Evolutionary conservation across 2,888 invertebrate genomes (phyloP), one percentile per base, ranked within the genome.

Genomic region (Colletes collaris): DNA sequence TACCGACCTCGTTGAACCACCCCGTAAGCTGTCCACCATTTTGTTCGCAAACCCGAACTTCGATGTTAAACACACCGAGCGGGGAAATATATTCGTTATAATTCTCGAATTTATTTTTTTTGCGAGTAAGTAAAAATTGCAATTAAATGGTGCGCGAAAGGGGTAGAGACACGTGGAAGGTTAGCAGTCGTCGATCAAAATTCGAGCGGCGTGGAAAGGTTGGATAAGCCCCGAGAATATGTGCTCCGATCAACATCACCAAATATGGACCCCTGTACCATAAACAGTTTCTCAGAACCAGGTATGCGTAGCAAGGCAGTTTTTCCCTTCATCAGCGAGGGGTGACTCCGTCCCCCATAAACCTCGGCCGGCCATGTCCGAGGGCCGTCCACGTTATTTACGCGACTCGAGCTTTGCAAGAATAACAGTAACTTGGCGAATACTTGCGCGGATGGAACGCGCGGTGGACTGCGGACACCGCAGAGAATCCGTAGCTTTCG

Each of bases 401-500:
- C 81, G 78, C 44, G 63, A 13, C n/a, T 58, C 13, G 50, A 19
- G 63, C 13, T 65, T 60, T 52, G 75, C 78, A 78, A 82, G 82
- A 72, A 69, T 81, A 73, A 72, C 67, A 68, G 78, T 63, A 80
- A 82, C 69, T 80, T 73, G 72, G 81, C 59, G 70, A 82, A 82
- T 82, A 76, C 76, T 82, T 70, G 81, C 4, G 19, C 50, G 37
- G 58, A 63, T 64, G 74, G 76, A 85, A 87, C 84, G 84, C 84
- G 77, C 44, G 62, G 50, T 49, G 56, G 79, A 82, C 79, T 74
- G 69, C 73, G 53, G 67, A 74, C 75, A 76, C 69, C 44, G 72
- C 67, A 27, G 68, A 68, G 74, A 82, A 86, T 78, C 69, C 73
- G 76, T 71, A 67, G 74, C 64, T 84, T 81, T 68, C 69, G 64